Evolutionary conservation across 1,140 invertebrate genomes (phyloP).

Genomic region (Araneus ventricosus): DNA sequence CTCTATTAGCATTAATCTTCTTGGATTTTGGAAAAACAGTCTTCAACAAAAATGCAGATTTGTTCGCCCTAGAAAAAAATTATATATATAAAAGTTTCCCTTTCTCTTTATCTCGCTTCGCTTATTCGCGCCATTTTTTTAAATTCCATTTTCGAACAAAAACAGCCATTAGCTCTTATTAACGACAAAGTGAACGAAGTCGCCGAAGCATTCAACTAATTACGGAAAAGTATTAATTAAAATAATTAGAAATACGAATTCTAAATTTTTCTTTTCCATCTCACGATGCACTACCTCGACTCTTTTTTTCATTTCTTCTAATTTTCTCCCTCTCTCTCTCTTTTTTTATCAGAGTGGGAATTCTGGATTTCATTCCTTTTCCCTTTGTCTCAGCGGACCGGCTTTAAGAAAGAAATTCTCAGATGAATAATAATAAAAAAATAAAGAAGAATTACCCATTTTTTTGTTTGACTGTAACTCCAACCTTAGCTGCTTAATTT

Average conservation of each 20-base stretch:
- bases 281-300: not conserved
- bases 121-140: slow-evolving; percentile 11
- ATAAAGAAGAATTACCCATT: not conserved
- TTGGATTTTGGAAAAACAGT: slow-evolving; percentile 54
- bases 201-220: slow-evolving; percentile 58
- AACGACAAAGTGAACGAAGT: slow-evolving; percentile 63
- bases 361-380: slow-evolving; percentile 6
- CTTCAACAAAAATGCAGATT: slow-evolving; percentile 67
- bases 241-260: slow-evolving; percentile 68
- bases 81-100: slow-evolving; percentile 34
- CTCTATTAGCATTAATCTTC: slow-evolving; percentile 67
- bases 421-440: not conserved
- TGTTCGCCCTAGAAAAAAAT: not conserved
- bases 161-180: slow-evolving; percentile 68
- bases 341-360: slow-evolving; percentile 11
- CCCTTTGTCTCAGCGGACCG: slow-evolving; percentile 18
- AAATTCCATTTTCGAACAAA: slow-evolving; percentile 40
- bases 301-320: not conserved
- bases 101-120: slow-evolving; percentile 63
- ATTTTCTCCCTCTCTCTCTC: not conserved
- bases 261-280: slow-evolving; percentile 33
- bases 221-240: slow-evolving; percentile 70
- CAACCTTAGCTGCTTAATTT: slow-evolving; percentile 53
- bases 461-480: not conserved
- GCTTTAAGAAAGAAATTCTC: not conserved